Evolutionary conservation across 2,888 invertebrate species (phyloP), one percentile per base, ranked within the genome.

Genomic region (Villa cingulata): DNA sequence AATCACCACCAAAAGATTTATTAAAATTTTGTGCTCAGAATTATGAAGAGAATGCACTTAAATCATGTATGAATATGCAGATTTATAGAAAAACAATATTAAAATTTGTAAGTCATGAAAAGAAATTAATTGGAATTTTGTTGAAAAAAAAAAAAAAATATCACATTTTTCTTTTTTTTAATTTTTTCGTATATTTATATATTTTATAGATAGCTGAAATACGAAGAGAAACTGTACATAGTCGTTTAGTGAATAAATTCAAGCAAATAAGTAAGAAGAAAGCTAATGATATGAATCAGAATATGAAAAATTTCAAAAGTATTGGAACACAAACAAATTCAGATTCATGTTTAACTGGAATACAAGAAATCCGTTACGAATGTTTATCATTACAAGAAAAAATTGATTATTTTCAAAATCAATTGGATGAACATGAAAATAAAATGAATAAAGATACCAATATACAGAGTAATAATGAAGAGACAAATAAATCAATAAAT

Each of bases 21-120:
- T 12, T 32, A 12, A 12, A 32, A 12, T 12, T 12, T 32, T 32
- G 29, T 5, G 29, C 29, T 12, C 9, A 32, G 12, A 32, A 32
- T 12, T 32, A 32, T 32, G 67, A 66, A 46, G 52, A 57, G 5
- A 58, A 53, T 20, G 67, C 67, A 0, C 49, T 65, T 1, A 57
- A 59, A 43, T 57, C 62, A 1, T 61, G 63, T 29, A 62, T 62
- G 57, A 57, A 62, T 32, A 61, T 64, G 1, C 60, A 59, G 18
- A 48, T 62, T 2, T 66, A 66, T 51, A 61, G 65, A 41, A 57
- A 62, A 16, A 51, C 57, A 27, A 67, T 67, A 64, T 51, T 66
- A 4, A 62, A 64, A 53, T 64, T 61, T 53, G 65, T 66, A 58
- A 54, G n/a, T n/a, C n/a, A n/a, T n/a, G n/a, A n/a, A n/a, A n/a